Percentiles rank a stretch among this genome's conserved stretches.
These are phyloP conservation scores for Blennius ocellaris DNA, from an alignment of 2,113 vertebrate species.

Conservation along the genomic window DNA sequence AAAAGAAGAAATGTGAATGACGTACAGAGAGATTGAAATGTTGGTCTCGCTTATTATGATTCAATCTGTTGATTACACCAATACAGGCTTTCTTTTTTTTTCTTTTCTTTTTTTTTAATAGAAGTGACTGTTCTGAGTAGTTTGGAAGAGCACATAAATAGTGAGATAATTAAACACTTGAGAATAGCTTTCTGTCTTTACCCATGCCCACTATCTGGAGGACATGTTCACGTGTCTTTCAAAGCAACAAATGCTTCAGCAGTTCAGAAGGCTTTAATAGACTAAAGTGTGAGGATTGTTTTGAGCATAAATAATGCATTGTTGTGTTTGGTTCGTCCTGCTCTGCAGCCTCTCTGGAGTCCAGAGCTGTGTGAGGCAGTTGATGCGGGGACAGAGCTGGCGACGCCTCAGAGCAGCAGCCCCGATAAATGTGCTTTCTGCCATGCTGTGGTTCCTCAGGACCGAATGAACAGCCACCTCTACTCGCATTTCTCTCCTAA, in stretches of 20 bases:
- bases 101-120: not conserved
- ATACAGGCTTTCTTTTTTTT: conserved; percentile 11
- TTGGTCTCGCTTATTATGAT: conserved; percentile 33
- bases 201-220: conserved; percentile 15
- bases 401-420: conserved; percentile 79
- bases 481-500: conserved; percentile 91
- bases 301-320: conserved; percentile 52
- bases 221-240: conserved; percentile 10
- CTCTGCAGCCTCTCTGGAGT: conserved; percentile 91
- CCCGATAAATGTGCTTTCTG: conserved; percentile 94
- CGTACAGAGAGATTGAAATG: conserved; percentile 31
- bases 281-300: conserved; percentile 42
- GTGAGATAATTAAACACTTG: conserved; percentile 43
- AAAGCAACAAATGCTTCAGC: conserved; percentile 40
- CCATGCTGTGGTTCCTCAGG: conserved; percentile 90
- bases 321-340: conserved; percentile 52
- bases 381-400: conserved; percentile 81
- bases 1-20: conserved; percentile 48
- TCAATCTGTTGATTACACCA: conserved; percentile 24
- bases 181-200: conserved; percentile 29
- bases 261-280: conserved; percentile 25
- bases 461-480: conserved; percentile 93
- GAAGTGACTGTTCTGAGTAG: conserved; percentile 10
- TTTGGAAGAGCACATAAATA: conserved; percentile 39
- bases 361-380: conserved; percentile 84